Conservation (phyloP, 37 sponge, comb jelly and placozoan species). For the Spongilla lacustris region DNA sequence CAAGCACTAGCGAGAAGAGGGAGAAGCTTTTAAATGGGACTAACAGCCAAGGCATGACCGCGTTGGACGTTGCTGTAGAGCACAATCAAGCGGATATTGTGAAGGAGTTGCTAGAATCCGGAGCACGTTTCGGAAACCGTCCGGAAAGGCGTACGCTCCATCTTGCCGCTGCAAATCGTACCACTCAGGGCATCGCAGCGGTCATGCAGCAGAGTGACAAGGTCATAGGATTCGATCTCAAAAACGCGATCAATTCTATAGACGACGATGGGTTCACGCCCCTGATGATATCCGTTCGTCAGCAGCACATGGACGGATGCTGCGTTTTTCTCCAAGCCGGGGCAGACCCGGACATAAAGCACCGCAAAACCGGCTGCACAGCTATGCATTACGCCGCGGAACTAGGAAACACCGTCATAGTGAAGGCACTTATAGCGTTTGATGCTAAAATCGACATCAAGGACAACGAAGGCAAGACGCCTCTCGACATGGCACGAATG, state of each 20-base stretch:
- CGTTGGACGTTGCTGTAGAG: slow-evolving; percentile 23
- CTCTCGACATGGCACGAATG: slow-evolving; percentile 24
- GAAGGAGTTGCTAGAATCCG: neutral
- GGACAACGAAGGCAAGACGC: slow-evolving; percentile 16
- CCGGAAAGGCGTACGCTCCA: neutral
- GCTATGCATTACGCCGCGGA: slow-evolving; percentile 50
- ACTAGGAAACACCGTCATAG: slow-evolving; percentile 9
- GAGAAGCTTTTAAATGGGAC: neutral
- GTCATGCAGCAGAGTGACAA: neutral
- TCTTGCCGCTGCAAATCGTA: neutral
- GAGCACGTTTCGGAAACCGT: neutral
- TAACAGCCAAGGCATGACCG: slow-evolving; percentile 12
- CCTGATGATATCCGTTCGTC: slow-evolving; percentile 28
- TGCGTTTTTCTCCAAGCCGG: slow-evolving; percentile 7
- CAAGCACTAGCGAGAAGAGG: neutral
- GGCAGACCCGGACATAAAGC: slow-evolving; percentile 9
- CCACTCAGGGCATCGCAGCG: neutral
- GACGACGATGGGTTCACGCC: slow-evolving; percentile 26
- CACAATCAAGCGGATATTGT: slow-evolving; percentile 15
- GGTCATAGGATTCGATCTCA: neutral
- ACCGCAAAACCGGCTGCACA: slow-evolving; percentile 19
- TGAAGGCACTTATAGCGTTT: slow-evolving; percentile 49
- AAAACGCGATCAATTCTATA: neutral
- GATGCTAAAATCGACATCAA: slow-evolving; percentile 27
- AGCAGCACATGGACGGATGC: slow-evolving; percentile 17